These are phyloP conservation scores for Lepidochrysops patricia DNA, from an alignment of 2,888 invertebrate species.

Conservation along the genomic window DNA sequence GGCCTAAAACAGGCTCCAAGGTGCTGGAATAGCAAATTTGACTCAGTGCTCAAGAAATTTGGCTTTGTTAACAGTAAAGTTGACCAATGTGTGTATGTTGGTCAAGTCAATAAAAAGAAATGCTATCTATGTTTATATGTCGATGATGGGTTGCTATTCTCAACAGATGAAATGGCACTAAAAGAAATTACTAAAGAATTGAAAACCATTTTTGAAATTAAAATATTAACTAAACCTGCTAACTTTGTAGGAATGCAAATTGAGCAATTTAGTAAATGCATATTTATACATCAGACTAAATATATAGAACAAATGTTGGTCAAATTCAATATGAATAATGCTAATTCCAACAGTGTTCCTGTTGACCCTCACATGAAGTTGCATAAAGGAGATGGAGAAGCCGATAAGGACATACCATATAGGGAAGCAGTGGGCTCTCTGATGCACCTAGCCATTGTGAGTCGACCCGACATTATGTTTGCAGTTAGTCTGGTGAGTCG, in stretches of 20 bases:
- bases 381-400: neutral
- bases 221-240: slow-evolving; percentile 12
- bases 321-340: slow-evolving; percentile 8
- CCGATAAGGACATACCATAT: slow-evolving; percentile 19
- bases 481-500: neutral
- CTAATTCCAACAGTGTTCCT: neutral
- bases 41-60: slow-evolving; percentile 13
- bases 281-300: slow-evolving; percentile 19
- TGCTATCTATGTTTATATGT: slow-evolving; percentile 15
- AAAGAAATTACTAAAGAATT: neutral
- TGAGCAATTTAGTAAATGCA: slow-evolving; percentile 10
- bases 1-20: slow-evolving; percentile 9
- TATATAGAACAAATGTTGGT: slow-evolving; percentile 9
- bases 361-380: neutral
- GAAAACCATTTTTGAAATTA: slow-evolving; percentile 28
- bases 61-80: slow-evolving; percentile 14
- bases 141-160: slow-evolving; percentile 16
- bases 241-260: slow-evolving; percentile 23
- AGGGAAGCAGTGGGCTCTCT: slow-evolving; percentile 24
- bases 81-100: slow-evolving; percentile 16
- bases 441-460: no score
- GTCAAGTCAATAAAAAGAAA: slow-evolving; percentile 5
- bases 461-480: neutral
- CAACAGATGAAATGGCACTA: neutral
- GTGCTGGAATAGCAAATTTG: slow-evolving; percentile 5